phyloP scores from a whole-genome alignment of 2,113 vertebrate genomes.

The Rhagologus leucostigma region DNA sequence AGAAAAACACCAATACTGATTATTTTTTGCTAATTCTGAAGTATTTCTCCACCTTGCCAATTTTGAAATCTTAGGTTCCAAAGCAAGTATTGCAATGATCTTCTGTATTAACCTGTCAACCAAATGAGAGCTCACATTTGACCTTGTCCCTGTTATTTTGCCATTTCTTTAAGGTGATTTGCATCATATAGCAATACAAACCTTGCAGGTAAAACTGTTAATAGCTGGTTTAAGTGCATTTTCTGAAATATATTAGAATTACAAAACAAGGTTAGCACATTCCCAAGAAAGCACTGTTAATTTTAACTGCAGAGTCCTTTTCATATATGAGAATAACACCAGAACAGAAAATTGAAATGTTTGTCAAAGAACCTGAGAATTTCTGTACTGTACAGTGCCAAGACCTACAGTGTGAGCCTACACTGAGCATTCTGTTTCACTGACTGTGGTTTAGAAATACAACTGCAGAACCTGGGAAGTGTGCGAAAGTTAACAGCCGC shows the following conservation, averaged over 20 bases:
- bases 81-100: neutral
- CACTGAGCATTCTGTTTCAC: conserved; percentile 64
- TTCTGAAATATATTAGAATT: conserved; percentile 58
- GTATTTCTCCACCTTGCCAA: neutral
- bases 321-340: neutral
- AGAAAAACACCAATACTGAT: conserved; percentile 9
- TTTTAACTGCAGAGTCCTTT: conserved; percentile 8
- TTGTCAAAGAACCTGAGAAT: neutral
- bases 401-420: conserved; percentile 69
- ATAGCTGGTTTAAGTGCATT: conserved; percentile 49
- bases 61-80: neutral
- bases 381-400: neutral
- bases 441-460: neutral
- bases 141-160: neutral
- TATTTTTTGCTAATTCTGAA: neutral
- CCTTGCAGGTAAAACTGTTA: conserved; percentile 36
- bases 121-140: neutral
- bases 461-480: conserved; percentile 53
- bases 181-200: conserved; percentile 28
- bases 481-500: neutral
- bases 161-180: neutral
- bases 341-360: neutral
- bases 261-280: conserved; percentile 87
- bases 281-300: conserved; percentile 44
- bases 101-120: neutral